These are phyloP conservation scores for Microtus richardsoni DNA, from an alignment of 2,113 vertebrate genomes.

Conservation along the genomic window DNA sequence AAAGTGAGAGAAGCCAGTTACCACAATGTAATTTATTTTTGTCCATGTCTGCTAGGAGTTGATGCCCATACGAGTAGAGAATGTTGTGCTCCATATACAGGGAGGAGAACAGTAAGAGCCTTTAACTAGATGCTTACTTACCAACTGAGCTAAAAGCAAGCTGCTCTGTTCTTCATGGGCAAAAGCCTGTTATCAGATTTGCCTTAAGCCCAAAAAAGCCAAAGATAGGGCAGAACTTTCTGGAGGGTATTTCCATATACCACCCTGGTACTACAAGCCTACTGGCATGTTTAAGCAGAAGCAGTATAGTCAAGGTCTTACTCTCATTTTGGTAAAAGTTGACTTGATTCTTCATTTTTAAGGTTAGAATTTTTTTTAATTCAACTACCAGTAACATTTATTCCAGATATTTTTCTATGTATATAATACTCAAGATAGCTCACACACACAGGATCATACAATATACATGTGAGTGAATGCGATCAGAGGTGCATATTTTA, in stretches of 20 bases:
- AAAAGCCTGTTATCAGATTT: neutral
- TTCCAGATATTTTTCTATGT: neutral
- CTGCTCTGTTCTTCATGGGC: neutral
- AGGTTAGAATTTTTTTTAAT: neutral
- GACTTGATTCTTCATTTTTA: neutral
- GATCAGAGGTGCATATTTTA: conserved; percentile 11
- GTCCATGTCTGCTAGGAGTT: neutral
- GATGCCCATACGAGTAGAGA: neutral
- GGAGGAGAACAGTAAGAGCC: neutral
- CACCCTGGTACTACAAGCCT: neutral
- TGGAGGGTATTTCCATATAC: neutral
- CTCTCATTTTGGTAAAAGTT: neutral
- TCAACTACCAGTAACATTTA: conserved; percentile 30
- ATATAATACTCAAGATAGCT: conserved; percentile 12
- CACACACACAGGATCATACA: neutral
- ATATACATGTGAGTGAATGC: neutral
- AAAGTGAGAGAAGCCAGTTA: neutral
- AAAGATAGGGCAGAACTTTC: neutral
- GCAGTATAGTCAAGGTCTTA: neutral
- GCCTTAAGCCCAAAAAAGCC: neutral
- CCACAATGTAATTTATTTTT: neutral
- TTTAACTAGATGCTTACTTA: neutral
- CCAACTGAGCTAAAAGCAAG: neutral
- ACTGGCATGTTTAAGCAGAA: neutral
- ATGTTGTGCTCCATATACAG: neutral